These are phyloP conservation scores for Criorhina ranunculi DNA, from an alignment of 2,888 invertebrate genomes.

Conservation along the genomic window DNA sequence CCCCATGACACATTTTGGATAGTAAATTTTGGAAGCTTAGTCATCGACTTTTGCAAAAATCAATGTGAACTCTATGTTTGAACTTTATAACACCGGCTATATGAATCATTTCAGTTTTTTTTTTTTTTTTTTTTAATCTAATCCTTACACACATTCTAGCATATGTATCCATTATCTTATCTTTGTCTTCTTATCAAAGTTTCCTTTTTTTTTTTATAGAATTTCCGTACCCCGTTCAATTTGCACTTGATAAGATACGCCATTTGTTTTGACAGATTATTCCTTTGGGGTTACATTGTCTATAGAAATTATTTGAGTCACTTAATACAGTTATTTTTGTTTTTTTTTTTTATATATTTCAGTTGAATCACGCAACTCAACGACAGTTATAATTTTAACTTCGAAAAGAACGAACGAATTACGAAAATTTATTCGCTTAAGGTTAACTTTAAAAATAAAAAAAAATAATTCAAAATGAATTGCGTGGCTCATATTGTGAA, in stretches of 20 bases:
- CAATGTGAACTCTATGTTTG: background rate
- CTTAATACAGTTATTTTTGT: too few relatives aligned
- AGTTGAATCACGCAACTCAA: background rate
- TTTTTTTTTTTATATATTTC: constrained; percentile 18
- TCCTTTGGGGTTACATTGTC: background rate
- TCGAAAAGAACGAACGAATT: constrained; percentile 65
- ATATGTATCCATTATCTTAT: constrained; percentile 6
- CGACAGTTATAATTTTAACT: constrained; percentile 46
- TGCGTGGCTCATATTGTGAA: constrained; percentile 81
- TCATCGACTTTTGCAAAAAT: background rate
- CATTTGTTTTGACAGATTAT: constrained; percentile 44
- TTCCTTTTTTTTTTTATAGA: background rate
- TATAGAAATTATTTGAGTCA: background rate
- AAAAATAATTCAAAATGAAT: constrained; percentile 80
- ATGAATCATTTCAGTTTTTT: constrained; percentile 6
- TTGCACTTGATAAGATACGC: constrained; percentile 39
- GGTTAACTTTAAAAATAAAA: background rate
- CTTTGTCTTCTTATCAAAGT: background rate
- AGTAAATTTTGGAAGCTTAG: constrained; percentile 1
- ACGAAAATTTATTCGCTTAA: constrained; percentile 24
- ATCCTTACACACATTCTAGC: background rate
- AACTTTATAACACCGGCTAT: background rate
- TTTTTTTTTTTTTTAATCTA: background rate
- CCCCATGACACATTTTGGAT: constrained; percentile 25
- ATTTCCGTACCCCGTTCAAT: background rate